Base-by-base conservation (phyloP, 2,797 vertebrate species). In the Sebastes hubbsi region DNA sequence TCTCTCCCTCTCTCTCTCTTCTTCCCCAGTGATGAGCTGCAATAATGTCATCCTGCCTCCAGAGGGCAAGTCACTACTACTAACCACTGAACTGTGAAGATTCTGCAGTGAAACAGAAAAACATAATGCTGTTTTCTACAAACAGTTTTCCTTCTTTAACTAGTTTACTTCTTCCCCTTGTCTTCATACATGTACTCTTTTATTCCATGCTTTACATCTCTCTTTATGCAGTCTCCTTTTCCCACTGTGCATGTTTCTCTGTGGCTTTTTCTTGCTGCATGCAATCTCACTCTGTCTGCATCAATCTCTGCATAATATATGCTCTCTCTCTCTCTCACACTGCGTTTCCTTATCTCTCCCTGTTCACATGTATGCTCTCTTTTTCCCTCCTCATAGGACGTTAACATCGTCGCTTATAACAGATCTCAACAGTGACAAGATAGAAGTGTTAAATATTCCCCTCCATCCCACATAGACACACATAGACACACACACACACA, bases 1-100 rank as follows among this genome's bases (percentile, higher is more conserved):
- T 49, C 8, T 49, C 46, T 49, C 8, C 18, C 2, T 4, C 16
- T 49, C 46, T 49, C 32, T 10, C 9, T 34, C 42, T 52, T 12
- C 25, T 22, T 52, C 7, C 14, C 46, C 8, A 8, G 18, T 30
- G 29, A 54, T 54, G 42, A 69, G 61, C 38, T 85, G 82, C 78
- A 85, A 78, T 85, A 10, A 62, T 24, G 30, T 2, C 1, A 0
- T 72, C 10, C 78, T 38, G 52, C 86, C 88, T 84, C 72, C 61
- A 87, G 88, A 65, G 88, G 83, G 88, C 81, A 82, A 83, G 70
- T 89, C 42, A 11, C 80, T 60, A 83, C 81, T 34, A 20, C 69
- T 42, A 73, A 83, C 75, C 71, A 84, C 20, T 77, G 75, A 78
- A 75, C 65, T 84, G 75, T 78, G 73, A 82, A 84, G 77, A 83